These are phyloP conservation scores for Bradypus variegatus DNA, from an alignment of 2,797 vertebrate genomes.

Conservation along the genomic window DNA sequence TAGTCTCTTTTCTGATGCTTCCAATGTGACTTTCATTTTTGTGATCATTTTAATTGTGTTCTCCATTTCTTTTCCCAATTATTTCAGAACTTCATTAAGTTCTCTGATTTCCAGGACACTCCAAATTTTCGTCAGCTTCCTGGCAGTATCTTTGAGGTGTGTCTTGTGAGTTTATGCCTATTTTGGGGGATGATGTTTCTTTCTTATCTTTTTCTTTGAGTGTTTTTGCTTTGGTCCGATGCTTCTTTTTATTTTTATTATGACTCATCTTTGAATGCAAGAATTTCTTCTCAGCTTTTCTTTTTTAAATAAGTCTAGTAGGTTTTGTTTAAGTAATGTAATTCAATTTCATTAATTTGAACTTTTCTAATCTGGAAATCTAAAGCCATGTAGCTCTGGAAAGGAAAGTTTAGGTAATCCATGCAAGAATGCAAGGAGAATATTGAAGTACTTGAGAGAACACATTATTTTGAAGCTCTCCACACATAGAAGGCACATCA, in stretches of 20 bases:
- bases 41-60: not conserved
- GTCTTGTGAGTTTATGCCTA: not conserved
- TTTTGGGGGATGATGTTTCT: not conserved
- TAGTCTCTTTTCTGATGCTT: not conserved
- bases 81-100: slow-evolving; percentile 21
- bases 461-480: no score
- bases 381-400: no score
- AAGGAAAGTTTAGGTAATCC: no score
- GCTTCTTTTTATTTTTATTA: not conserved
- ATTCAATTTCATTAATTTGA: no score
- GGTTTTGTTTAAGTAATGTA: no score
- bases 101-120: not conserved
- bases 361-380: no score
- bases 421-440: no score
- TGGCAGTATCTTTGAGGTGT: not conserved
- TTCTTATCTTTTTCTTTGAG: not conserved
- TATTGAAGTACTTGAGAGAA: no score
- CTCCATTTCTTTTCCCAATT: not conserved
- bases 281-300: not conserved
- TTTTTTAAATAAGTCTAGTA: no score
- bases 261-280: not conserved
- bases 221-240: not conserved
- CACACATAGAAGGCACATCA: no score
- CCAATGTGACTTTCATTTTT: not conserved
- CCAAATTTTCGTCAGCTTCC: not conserved